A percentile compares a stretch with the other conserved stretches of the same genome.
phyloP scores from a whole-genome alignment of 2,888 invertebrate genomes.

The Thyatira batis region DNA sequence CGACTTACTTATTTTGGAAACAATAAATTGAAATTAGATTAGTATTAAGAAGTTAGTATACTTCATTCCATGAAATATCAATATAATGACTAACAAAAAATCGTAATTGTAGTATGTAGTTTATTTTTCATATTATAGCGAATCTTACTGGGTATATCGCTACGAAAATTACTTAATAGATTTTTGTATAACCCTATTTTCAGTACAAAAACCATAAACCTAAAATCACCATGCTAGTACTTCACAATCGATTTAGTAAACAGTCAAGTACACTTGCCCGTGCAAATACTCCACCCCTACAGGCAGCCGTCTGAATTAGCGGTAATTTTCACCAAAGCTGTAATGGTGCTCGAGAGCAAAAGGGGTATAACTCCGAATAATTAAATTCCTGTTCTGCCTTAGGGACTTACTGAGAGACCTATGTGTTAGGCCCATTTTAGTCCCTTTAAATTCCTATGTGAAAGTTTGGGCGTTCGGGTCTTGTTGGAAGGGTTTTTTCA shows the following conservation, averaged over 20 bases:
- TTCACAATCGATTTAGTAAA: background rate
- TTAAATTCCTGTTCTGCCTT: background rate
- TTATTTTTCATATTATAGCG: too few relatives aligned
- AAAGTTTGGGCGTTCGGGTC: background rate
- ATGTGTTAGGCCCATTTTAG: background rate
- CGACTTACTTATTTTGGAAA: too few relatives aligned
- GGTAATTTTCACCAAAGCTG: background rate
- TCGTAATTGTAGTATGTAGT: too few relatives aligned
- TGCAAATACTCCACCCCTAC: background rate
- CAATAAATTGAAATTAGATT: too few relatives aligned
- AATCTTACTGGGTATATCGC: too few relatives aligned
- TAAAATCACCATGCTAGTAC: too few relatives aligned
- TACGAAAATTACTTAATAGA: too few relatives aligned
- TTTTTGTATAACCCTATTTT: too few relatives aligned
- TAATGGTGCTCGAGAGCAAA: background rate
- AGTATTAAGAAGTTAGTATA: too few relatives aligned
- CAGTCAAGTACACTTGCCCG: background rate
- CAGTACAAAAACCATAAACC: too few relatives aligned
- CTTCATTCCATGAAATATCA: too few relatives aligned
- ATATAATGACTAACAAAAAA: too few relatives aligned
- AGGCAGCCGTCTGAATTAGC: background rate
- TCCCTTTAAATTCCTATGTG: background rate
- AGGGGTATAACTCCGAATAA: background rate
- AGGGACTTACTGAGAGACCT: background rate
- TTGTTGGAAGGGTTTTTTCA: background rate